Evolutionary conservation across 2,797 vertebrate species (phyloP), one percentile per base, ranked within the genome.

Genomic region (Hipposideros larvatus): DNA sequence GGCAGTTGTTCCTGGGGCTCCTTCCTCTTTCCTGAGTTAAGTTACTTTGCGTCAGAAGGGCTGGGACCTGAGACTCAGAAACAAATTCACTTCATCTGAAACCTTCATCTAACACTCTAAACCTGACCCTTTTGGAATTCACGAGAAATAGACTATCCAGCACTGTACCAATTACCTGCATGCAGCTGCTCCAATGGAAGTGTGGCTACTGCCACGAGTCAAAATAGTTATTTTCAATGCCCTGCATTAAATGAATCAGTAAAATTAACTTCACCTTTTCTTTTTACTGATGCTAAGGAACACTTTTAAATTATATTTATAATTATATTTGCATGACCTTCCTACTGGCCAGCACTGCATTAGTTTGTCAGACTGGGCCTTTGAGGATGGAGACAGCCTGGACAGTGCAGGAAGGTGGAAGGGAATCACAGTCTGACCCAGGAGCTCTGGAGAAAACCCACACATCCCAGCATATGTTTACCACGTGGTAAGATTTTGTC

Each of bases 21-120:
- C 24, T 79, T 48, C 48, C 48, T 51, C 31, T 68, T 51, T 46
- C 19, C 57, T 26, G 9, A 15, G 48, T 57, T 70, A 9, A 14
- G 51, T 19, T 93, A 34, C 59, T 92, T 87, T 74, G 48, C 48
- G 73, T 22, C 22, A 65, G n/a, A 66, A 46, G 55, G 11, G 59
- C 28, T 18, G n/a, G 8, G 18, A 48, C 71, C 21, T 61, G 65
- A 41, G 6, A 11, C 48, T 14, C 14, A 51, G 66, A 74, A 80
- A 79, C 31, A 93, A 83, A 79, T 66, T 87, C 37, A 71, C 43
- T 51, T 46, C 53, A 89, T 43, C 1, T 80, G 71, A 96, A 79
- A 87, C 19, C 26, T 43, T 63, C 55, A 71, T 11, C 28, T 26
- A 57, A 68, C 59, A 75, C 24, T 24, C n/a, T 41, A 94, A 55